phyloP scores from a whole-genome alignment of 2,888 invertebrate genomes.

The Rotaria socialis region DNA sequence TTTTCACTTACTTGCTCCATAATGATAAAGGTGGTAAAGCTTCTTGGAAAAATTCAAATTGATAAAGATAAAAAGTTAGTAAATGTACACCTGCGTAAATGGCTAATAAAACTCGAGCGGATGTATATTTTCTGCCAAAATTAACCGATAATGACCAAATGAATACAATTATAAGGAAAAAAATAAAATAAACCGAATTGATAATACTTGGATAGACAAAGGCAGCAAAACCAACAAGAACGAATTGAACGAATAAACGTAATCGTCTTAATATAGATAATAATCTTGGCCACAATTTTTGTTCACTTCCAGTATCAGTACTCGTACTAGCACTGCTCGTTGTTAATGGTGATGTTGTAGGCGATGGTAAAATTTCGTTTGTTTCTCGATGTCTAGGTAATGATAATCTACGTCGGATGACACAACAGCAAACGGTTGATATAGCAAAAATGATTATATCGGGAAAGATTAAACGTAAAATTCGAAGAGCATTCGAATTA shows the following conservation, averaged over 20 bases:
- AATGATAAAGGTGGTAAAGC: slow-evolving; percentile 62
- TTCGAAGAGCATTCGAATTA: slow-evolving; percentile 15
- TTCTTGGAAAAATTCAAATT: slow-evolving; percentile 73
- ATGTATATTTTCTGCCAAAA: slow-evolving; percentile 66
- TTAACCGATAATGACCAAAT: slow-evolving; percentile 50
- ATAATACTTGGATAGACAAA: slow-evolving; percentile 21
- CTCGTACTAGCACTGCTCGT: not conserved
- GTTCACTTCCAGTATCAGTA: not conserved
- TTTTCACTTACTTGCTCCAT: not conserved
- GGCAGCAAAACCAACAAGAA: slow-evolving; percentile 24
- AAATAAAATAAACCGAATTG: slow-evolving; percentile 68
- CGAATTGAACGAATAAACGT: not conserved
- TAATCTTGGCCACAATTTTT: not conserved
- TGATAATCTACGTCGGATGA: not conserved
- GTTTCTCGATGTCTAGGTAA: not conserved
- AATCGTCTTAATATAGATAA: not conserved
- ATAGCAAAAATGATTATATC: not conserved
- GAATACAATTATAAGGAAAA: slow-evolving; percentile 77
- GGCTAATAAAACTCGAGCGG: slow-evolving; percentile 52
- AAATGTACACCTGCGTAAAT: slow-evolving; percentile 74
- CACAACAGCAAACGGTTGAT: not conserved
- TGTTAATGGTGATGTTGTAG: not conserved
- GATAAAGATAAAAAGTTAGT: slow-evolving; percentile 72
- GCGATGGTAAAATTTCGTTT: not conserved
- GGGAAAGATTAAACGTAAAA: slow-evolving; percentile 2